These are phyloP conservation scores for Exephanes ischioxanthus DNA, from an alignment of 2,888 invertebrate genomes.

Conservation along the genomic window DNA sequence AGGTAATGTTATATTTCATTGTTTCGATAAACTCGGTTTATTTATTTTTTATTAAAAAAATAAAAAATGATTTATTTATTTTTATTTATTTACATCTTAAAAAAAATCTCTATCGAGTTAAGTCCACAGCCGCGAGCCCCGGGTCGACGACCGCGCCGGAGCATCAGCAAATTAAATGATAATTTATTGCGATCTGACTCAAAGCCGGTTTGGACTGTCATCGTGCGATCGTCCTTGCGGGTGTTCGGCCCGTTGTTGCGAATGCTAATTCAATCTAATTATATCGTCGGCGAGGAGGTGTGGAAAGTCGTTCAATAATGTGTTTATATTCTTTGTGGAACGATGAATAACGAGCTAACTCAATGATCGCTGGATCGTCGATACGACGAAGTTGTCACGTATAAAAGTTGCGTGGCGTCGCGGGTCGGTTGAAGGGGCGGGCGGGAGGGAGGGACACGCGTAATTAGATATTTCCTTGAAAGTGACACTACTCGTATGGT, in stretches of 20 bases:
- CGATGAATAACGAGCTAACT: not conserved
- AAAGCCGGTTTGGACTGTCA: slow-evolving; percentile 23
- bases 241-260: slow-evolving; percentile 39
- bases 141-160: not conserved
- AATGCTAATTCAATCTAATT: slow-evolving; percentile 64
- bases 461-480: slow-evolving; percentile 65
- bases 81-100: not conserved
- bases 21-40: not conserved
- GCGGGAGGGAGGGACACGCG: not conserved
- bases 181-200: not conserved
- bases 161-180: not conserved
- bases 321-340: slow-evolving; percentile 7
- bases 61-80: not conserved
- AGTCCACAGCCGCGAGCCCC: not conserved
- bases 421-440: no score
- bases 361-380: not conserved
- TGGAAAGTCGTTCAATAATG: slow-evolving; percentile 24
- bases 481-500: slow-evolving; percentile 55
- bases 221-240: slow-evolving; percentile 42
- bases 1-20: slow-evolving; percentile 83
- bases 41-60: not conserved
- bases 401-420: not conserved
- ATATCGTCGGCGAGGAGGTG: slow-evolving; percentile 34
- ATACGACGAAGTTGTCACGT: not conserved
- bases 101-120: not conserved